Evolutionary conservation across 2,113 vertebrate genomes (phyloP).

Genomic region (Choloepus hoffmanni): DNA sequence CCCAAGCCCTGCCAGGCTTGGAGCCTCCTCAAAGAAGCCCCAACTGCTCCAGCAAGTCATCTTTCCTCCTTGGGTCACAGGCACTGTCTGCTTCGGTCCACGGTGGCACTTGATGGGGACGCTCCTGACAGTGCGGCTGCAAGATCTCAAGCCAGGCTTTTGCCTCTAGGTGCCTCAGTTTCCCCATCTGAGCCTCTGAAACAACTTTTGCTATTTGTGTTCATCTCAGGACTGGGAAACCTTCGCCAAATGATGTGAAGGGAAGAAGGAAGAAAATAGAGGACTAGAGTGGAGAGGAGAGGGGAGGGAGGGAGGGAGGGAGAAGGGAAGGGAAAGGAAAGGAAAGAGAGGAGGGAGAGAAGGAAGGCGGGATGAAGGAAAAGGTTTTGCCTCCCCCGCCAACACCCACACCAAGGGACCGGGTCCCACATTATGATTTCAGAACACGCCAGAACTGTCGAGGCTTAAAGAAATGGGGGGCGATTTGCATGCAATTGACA

Average conservation of each 20-base stretch:
- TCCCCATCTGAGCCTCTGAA: neutral
- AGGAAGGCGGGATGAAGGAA: too few relatives aligned
- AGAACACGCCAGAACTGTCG: slow-evolving; percentile 48
- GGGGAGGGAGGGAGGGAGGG: fast-evolving
- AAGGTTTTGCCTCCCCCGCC: neutral
- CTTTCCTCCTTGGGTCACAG: neutral
- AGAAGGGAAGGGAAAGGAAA: fast-evolving
- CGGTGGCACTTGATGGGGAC: neutral
- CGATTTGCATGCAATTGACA: slow-evolving; percentile 73
- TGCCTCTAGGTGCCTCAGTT: neutral
- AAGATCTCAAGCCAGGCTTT: neutral
- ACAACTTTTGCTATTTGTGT: neutral
- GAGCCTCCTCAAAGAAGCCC: neutral
- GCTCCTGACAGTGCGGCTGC: neutral
- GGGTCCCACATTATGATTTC: slow-evolving; percentile 48
- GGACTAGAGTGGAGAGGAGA: fast-evolving
- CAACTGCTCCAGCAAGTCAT: fast-evolving
- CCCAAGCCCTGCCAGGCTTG: neutral
- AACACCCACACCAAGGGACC: neutral
- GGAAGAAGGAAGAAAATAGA: neutral
- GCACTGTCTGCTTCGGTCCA: neutral
- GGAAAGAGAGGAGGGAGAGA: too few relatives aligned
- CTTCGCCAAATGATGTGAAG: neutral
- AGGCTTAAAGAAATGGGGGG: slow-evolving; percentile 57
- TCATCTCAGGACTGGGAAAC: neutral